Evolutionary conservation across 2,797 vertebrate genomes (phyloP).

Genomic region (Leontopithecus rosalia): DNA sequence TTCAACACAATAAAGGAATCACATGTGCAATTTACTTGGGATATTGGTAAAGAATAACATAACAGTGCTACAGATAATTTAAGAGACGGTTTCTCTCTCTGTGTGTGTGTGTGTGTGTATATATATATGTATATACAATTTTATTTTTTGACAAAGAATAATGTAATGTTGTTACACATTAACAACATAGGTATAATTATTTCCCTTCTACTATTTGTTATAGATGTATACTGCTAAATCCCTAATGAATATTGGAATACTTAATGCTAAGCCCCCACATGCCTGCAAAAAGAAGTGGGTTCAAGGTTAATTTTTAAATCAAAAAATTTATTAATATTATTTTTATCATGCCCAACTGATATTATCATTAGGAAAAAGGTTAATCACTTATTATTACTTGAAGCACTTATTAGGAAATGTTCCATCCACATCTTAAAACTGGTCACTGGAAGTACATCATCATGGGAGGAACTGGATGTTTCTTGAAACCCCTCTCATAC

Average conservation of each 20-base stretch:
- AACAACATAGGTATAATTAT: background rate
- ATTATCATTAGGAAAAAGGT: background rate
- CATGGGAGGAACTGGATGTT: background rate
- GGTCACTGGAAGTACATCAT: background rate
- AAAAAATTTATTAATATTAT: background rate
- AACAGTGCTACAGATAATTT: background rate
- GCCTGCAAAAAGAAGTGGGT: background rate
- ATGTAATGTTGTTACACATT: background rate
- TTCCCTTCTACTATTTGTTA: background rate
- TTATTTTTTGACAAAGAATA: background rate
- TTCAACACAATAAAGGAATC: background rate
- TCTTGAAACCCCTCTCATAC: background rate
- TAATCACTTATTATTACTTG: background rate
- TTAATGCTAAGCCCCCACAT: background rate
- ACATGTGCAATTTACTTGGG: background rate
- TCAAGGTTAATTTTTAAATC: background rate
- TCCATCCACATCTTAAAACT: background rate
- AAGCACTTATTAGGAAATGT: background rate
- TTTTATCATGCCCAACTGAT: background rate
- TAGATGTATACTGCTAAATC: background rate
- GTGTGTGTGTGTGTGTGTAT: fast-evolving
- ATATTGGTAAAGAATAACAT: background rate
- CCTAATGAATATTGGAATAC: background rate
- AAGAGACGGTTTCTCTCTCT: background rate
- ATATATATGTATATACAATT: background rate